Evolutionary conservation across 2,797 vertebrate species (phyloP).

Genomic region (Pangasius larnaudii): DNA sequence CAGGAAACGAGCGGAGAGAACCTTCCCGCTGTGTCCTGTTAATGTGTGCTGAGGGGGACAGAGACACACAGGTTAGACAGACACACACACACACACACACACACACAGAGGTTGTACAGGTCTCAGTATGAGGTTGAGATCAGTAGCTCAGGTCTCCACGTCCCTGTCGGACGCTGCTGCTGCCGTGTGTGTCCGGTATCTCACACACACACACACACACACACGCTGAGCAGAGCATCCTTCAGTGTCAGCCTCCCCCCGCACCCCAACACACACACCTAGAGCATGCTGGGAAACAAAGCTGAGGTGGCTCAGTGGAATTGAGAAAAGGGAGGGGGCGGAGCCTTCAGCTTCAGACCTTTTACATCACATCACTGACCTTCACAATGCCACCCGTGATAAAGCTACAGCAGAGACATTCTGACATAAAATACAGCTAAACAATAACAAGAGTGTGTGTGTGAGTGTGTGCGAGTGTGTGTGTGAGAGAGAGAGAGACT

Average conservation of each 20-base stretch:
- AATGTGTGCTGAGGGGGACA: conserved; percentile 84
- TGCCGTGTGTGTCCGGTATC: conserved; percentile 53
- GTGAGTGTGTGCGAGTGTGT: conserved; percentile 10
- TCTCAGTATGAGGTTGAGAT: conserved; percentile 55
- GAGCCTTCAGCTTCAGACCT: conserved; percentile 78
- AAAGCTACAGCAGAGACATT: not conserved
- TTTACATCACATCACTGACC: conserved; percentile 83
- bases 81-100: not conserved
- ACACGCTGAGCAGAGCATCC: conserved; percentile 69
- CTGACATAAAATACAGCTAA: not conserved
- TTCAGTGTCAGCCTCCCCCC: conserved; percentile 76
- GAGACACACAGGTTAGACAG: not conserved
- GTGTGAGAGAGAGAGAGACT: conserved; percentile 59
- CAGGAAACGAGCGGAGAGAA: conserved; percentile 93
- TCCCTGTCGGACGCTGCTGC: conserved; percentile 71
- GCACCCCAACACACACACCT: conserved; percentile 69
- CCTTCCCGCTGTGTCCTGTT: conserved; percentile 96
- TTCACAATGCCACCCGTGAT: not conserved
- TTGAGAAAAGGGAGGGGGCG: conserved; percentile 36
- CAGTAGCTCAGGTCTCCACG: conserved; percentile 33
- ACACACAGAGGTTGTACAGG: conserved; percentile 10
- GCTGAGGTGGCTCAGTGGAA: conserved; percentile 76
- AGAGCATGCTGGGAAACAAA: conserved; percentile 68
- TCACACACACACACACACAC: conserved; percentile 67
- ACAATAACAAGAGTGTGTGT: not conserved